A percentile compares a stretch with the other conserved stretches of the same genome.
Evolutionary conservation across 2,888 invertebrate species (phyloP).

Genomic region (Actias luna): DNA sequence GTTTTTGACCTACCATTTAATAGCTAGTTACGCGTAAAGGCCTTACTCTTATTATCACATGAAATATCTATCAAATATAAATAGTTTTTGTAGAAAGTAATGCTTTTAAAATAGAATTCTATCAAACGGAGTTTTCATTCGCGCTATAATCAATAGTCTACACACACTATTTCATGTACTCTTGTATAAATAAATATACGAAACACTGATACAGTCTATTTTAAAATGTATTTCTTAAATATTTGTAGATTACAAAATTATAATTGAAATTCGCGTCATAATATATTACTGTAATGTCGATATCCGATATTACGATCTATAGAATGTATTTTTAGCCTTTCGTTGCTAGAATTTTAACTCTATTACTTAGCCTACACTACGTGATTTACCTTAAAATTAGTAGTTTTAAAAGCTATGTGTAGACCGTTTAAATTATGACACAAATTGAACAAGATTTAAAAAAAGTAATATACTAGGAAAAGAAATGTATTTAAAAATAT

Average conservation of each 20-base stretch:
- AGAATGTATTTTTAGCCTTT: no score
- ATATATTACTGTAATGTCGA: no score
- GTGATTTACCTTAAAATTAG: no score
- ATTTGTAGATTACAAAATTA: not conserved
- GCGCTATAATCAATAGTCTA: not conserved
- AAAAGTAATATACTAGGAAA: no score
- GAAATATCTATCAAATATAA: not conserved
- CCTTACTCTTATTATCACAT: not conserved
- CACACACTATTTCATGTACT: not conserved
- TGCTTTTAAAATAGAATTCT: not conserved
- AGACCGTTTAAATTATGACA: no score
- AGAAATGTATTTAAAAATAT: no score
- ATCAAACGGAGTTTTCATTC: not conserved
- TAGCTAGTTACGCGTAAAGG: not conserved
- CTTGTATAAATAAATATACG: not conserved
- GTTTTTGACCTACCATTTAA: not conserved
- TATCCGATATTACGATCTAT: no score
- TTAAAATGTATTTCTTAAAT: not conserved
- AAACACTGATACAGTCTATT: not conserved
- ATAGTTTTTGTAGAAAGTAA: not conserved
- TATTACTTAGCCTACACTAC: no score
- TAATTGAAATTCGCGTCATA: no score
- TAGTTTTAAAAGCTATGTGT: no score
- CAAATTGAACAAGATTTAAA: no score
- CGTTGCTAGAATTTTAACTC: no score